These are phyloP conservation scores for Tenthredo notha DNA, from an alignment of 2,888 invertebrate genomes.

Conservation along the genomic window DNA sequence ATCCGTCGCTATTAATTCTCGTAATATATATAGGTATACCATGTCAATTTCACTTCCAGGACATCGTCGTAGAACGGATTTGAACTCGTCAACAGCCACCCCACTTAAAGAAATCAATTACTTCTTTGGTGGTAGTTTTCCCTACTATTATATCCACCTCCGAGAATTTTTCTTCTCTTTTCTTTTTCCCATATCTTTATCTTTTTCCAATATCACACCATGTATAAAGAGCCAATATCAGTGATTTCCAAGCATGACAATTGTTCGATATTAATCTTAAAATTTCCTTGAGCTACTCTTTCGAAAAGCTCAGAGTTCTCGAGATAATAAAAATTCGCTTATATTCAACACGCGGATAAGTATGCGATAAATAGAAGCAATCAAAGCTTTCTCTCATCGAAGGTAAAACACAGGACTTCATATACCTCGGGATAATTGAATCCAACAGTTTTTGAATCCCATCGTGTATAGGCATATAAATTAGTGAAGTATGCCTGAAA, in stretches of 20 bases:
- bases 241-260: no score
- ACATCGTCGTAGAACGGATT: neutral
- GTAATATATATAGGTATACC: neutral
- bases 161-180: neutral
- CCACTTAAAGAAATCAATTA: constrained; percentile 36
- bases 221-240: neutral
- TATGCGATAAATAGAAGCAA: constrained; percentile 7
- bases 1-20: constrained; percentile 43
- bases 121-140: constrained; percentile 27
- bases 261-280: neutral
- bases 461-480: neutral
- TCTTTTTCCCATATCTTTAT: neutral
- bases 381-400: neutral
- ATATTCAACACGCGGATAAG: neutral
- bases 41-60: constrained; percentile 33
- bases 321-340: neutral
- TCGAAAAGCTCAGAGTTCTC: neutral
- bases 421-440: neutral
- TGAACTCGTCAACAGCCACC: constrained; percentile 31
- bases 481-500: neutral
- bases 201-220: neutral
- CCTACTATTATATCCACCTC: neutral
- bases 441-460: neutral
- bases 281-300: neutral
- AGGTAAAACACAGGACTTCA: no score